These are phyloP conservation scores for Chloroclystis v-ata DNA, from an alignment of 2,888 invertebrate genomes.

Conservation along the genomic window DNA sequence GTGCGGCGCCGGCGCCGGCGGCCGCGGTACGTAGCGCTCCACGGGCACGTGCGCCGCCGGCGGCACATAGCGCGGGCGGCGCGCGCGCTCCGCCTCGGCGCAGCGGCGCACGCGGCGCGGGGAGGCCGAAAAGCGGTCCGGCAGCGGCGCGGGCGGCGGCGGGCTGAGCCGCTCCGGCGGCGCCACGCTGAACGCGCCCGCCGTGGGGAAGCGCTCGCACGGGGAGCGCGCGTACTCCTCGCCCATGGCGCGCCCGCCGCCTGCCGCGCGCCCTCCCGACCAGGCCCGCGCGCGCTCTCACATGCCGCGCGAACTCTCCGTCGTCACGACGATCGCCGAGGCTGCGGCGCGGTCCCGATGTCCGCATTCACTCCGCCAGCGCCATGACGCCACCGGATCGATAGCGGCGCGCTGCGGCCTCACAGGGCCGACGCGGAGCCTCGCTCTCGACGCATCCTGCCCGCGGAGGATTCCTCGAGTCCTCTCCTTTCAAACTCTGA, in stretches of 20 bases:
- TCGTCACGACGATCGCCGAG: conserved; percentile 51
- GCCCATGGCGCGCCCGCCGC: conserved; percentile 76
- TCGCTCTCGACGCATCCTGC: conserved; percentile 57
- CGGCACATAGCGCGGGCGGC: conserved; percentile 80
- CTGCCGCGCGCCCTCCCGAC: conserved; percentile 69
- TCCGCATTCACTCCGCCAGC: conserved; percentile 75
- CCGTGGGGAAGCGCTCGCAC: conserved; percentile 76
- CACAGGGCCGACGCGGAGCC: conserved; percentile 60
- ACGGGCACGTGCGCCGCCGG: conserved; percentile 84
- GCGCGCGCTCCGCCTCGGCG: conserved; percentile 82
- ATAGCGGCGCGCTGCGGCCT: conserved; percentile 71
- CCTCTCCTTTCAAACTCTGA: conserved; percentile 55
- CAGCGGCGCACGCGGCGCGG: conserved; percentile 81
- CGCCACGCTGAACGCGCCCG: conserved; percentile 79
- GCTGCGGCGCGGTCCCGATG: conserved; percentile 65
- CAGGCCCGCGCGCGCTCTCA: conserved; percentile 61
- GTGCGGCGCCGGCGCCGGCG: conserved; percentile 70
- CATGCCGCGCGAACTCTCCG: conserved; percentile 65
- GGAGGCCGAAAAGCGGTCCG: conserved; percentile 76
- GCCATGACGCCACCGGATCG: conserved; percentile 71
- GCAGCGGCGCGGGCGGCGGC: conserved; percentile 81
- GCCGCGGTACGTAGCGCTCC: conserved; percentile 83
- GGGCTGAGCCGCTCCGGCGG: conserved; percentile 81
- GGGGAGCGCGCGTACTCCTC: conserved; percentile 76
- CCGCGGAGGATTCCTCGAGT: conserved; percentile 38